phyloP scores from a whole-genome alignment of 2,113 vertebrate species.

The Varanus komodoensis region DNA sequence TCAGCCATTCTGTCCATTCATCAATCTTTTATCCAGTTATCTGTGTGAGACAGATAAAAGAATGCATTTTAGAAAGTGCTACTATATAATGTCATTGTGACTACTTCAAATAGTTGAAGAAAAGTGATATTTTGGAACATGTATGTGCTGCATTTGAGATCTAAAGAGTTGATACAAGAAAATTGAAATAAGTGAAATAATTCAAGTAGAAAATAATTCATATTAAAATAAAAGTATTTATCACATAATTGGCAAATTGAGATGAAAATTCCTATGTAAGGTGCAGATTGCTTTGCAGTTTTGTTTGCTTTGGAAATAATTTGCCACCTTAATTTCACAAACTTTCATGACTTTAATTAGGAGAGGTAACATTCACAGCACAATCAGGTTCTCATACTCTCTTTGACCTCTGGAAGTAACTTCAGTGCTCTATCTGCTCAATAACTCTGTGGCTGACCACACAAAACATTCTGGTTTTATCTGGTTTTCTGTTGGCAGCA shows the following conservation, averaged over 20 bases:
- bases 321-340: not conserved
- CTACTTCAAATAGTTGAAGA: not conserved
- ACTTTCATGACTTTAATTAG: not conserved
- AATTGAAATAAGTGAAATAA: not conserved
- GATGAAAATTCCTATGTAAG: not conserved
- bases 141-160: not conserved
- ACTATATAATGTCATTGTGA: not conserved
- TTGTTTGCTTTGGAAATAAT: not conserved
- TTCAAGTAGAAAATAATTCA: not conserved
- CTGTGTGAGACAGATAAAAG: not conserved
- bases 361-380: not conserved
- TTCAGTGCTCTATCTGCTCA: not conserved
- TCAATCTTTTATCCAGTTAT: not conserved
- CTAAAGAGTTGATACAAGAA: not conserved
- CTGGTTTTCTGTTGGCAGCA: not conserved
- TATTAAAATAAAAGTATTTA: too few relatives aligned
- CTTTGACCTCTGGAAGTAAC: not conserved
- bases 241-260: not conserved
- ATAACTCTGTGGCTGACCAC: not conserved
- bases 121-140: not conserved
- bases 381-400: not conserved
- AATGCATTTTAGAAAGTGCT: not conserved
- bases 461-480: not conserved
- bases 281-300: not conserved
- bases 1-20: not conserved